Percentiles rank a stretch among this genome's conserved stretches.
Evolutionary conservation across 2,888 invertebrate species (phyloP).

Genomic region (Andrena marginata): DNA sequence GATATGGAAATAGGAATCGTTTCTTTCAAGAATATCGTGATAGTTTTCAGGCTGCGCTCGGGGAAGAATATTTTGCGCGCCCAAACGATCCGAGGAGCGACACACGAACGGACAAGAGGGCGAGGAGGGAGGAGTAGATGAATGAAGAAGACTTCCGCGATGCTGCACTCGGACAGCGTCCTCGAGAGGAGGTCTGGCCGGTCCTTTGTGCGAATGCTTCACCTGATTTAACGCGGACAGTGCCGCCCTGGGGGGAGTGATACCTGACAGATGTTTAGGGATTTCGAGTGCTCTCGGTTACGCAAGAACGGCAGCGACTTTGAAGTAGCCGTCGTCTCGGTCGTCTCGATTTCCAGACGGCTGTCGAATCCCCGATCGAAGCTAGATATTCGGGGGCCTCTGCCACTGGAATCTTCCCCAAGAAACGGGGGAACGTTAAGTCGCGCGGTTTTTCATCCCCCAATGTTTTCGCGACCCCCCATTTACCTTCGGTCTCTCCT

Average conservation of each 20-base stretch:
- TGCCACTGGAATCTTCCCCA: not conserved
- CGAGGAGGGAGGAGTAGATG: not conserved
- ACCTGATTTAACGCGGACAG: slow-evolving; percentile 83
- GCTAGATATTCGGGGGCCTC: not conserved
- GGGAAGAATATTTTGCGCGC: slow-evolving; percentile 28
- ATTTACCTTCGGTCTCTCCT: not conserved
- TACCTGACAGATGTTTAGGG: slow-evolving; percentile 83
- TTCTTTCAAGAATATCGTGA: not conserved
- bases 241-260: slow-evolving; percentile 78
- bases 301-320: slow-evolving; percentile 80
- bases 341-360: slow-evolving; percentile 57
- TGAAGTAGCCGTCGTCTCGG: slow-evolving; percentile 75
- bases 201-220: slow-evolving; percentile 77
- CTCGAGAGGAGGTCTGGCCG: slow-evolving; percentile 41
- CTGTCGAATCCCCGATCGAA: slow-evolving; percentile 65
- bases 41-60: too few species aligned
- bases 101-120: not conserved
- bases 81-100: slow-evolving; percentile 7
- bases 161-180: slow-evolving; percentile 47
- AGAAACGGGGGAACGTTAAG: not conserved
- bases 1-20: not conserved
- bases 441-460: not conserved
- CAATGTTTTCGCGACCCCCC: not conserved
- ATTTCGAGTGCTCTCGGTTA: slow-evolving; percentile 76
- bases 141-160: slow-evolving; percentile 55